These are phyloP conservation scores for Watsonalla cultraria DNA, from an alignment of 2,888 invertebrate species.

Conservation along the genomic window DNA sequence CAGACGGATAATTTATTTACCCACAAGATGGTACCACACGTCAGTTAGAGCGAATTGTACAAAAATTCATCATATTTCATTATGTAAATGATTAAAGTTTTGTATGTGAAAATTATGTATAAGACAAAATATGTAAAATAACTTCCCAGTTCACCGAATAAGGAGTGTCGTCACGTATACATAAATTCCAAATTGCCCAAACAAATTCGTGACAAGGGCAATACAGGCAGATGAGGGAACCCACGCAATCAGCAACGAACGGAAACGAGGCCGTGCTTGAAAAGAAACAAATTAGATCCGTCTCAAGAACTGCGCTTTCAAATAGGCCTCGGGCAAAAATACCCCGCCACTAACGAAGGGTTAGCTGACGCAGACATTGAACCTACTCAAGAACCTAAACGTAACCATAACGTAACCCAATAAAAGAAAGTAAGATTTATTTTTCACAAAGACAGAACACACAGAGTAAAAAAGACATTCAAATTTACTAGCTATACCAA, in stretches of 20 bases:
- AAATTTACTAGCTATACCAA: too few relatives aligned
- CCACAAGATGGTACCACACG: too few relatives aligned
- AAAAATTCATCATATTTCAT: too few relatives aligned
- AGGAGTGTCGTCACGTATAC: neutral
- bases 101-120: too few relatives aligned
- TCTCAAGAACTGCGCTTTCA: conserved; percentile 65
- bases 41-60: too few relatives aligned
- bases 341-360: conserved; percentile 63
- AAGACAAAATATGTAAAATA: neutral
- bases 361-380: conserved; percentile 34
- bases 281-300: conserved; percentile 74
- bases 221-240: conserved; percentile 50
- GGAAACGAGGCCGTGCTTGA: conserved; percentile 57
- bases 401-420: neutral
- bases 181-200: conserved; percentile 36
- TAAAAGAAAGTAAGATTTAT: neutral
- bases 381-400: conserved; percentile 4
- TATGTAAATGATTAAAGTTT: too few relatives aligned
- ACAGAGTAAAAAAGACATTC: too few relatives aligned
- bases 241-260: conserved; percentile 52
- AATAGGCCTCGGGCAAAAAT: conserved; percentile 49
- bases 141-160: neutral
- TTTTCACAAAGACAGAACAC: too few relatives aligned
- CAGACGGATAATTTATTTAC: too few relatives aligned
- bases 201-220: conserved; percentile 51